phyloP scores from a whole-genome alignment of 2,888 invertebrate genomes.

The Bursaphelenchus okinawaensis region DNA sequence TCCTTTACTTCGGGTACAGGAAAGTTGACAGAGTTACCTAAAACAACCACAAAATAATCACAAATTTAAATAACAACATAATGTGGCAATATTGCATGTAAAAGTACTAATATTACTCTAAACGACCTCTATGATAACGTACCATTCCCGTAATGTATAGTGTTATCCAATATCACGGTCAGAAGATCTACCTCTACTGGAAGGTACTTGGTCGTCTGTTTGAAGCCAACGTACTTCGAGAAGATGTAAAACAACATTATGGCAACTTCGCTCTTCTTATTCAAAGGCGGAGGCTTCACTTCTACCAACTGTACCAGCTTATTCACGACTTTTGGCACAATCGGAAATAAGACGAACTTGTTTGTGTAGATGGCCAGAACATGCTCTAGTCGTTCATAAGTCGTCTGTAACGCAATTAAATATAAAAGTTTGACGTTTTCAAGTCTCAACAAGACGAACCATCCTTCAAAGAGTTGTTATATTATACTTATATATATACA shows the following conservation, averaged over 20 bases:
- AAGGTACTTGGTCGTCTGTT: conserved; percentile 30
- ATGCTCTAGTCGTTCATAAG: conserved; percentile 25
- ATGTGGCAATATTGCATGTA: no score
- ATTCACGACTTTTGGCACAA: conserved; percentile 38
- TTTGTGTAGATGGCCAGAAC: conserved; percentile 26
- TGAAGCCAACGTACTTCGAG: conserved; percentile 32
- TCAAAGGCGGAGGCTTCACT: neutral
- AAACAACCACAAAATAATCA: no score
- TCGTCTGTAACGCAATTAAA: no score
- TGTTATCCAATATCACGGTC: neutral
- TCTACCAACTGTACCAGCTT: conserved; percentile 23
- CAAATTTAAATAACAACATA: no score
- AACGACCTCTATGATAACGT: no score
- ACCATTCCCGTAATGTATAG: neutral
- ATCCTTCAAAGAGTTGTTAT: no score
- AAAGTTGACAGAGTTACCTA: no score
- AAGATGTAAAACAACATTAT: conserved; percentile 17
- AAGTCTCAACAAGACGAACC: no score
- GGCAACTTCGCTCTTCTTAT: conserved; percentile 12
- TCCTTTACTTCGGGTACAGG: conserved; percentile 1
- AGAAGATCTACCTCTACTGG: conserved; percentile 40
- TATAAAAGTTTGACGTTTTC: no score
- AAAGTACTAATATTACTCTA: no score
- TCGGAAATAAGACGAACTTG: conserved; percentile 42
- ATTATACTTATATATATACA: no score